Base-by-base conservation (phyloP, 2,888 invertebrate species). In the Papilio gigon region DNA sequence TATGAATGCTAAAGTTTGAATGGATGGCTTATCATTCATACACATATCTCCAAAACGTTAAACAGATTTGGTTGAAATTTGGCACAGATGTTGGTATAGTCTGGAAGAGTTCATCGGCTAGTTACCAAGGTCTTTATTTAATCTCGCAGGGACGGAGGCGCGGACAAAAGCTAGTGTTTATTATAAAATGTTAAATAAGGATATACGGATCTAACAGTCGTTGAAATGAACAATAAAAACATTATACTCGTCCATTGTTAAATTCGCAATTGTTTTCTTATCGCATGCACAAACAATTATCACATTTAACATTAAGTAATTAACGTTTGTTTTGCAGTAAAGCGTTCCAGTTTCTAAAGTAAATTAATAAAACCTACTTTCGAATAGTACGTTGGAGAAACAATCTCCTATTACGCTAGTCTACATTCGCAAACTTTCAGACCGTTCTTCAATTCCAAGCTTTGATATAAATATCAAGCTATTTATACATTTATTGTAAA, bases 321-420 rank as follows among this genome's bases (percentile, higher is more conserved):
- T 27, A 53, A 53, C 2, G 27, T 53, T 14, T n/a, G 14, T n/a
- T 27, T n/a, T 53, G 8, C 27, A 22, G 22, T 12, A 47, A 50
- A 25, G 25, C 22, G 47, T 25, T 3, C 11, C 20, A 44, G 20
- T 44, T 44, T 22, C 25, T 50, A 50, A 62, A 62, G 44, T 44
- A 44, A 53, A 42, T 65, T 65, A 65, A 42, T 65, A 42, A 42
- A 65, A 27, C 40, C 56, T 56, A 37, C 25, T 25, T 53, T 53
- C 25, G 40, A 30, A 56, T 27, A 22, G 12, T 47, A 12, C 17
- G 27, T 56, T 40, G 17, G 12, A 65, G 53, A 53, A 53, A 64
- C 37, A 27, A 64, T 64, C 17, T 64, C 53, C 25, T 64, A 25
- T 64, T 53, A 65, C 42, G 25, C 40, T 40, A 30, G 40, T 64